phyloP scores from a whole-genome alignment of 1,140 invertebrate genomes.

The Galendromus occidentalis region DNA sequence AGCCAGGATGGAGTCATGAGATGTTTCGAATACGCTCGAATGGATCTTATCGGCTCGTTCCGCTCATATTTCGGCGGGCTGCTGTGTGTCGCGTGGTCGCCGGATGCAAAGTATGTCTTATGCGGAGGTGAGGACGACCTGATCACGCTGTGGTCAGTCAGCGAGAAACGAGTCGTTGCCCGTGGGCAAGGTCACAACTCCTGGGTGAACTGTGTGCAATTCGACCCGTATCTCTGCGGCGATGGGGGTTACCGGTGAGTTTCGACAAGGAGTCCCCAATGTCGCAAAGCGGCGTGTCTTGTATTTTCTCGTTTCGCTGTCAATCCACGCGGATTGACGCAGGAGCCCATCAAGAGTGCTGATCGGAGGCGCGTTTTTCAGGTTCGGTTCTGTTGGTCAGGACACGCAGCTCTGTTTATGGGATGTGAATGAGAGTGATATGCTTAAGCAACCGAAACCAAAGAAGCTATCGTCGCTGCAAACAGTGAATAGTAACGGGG shows the following conservation, averaged over 20 bases:
- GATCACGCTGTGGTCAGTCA: constrained; percentile 88
- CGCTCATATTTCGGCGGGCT: constrained; percentile 91
- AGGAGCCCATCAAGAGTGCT: not conserved
- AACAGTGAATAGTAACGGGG: constrained; percentile 20
- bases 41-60: constrained; percentile 75
- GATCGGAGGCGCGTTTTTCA: no score
- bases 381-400: constrained; percentile 88
- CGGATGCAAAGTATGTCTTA: constrained; percentile 81
- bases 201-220: constrained; percentile 91
- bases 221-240: constrained; percentile 56
- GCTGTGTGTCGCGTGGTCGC: constrained; percentile 88
- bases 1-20: constrained; percentile 88
- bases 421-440: constrained; percentile 84
- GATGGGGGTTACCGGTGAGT: constrained; percentile 13
- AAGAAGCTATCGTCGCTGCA: constrained; percentile 22
- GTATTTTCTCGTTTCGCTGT: constrained; percentile 20
- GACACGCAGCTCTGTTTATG: constrained; percentile 94
- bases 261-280: constrained; percentile 20
- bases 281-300: constrained; percentile 20
- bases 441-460: constrained; percentile 39
- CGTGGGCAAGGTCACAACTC: constrained; percentile 76
- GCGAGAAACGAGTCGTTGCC: constrained; percentile 78
- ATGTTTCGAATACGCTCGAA: constrained; percentile 89
- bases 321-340: constrained; percentile 20
- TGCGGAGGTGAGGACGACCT: constrained; percentile 96